A percentile compares a stretch with the other conserved stretches of the same genome.
phyloP scores from a whole-genome alignment of 2,797 vertebrate species.

The Sphaeramia orbicularis region DNA sequence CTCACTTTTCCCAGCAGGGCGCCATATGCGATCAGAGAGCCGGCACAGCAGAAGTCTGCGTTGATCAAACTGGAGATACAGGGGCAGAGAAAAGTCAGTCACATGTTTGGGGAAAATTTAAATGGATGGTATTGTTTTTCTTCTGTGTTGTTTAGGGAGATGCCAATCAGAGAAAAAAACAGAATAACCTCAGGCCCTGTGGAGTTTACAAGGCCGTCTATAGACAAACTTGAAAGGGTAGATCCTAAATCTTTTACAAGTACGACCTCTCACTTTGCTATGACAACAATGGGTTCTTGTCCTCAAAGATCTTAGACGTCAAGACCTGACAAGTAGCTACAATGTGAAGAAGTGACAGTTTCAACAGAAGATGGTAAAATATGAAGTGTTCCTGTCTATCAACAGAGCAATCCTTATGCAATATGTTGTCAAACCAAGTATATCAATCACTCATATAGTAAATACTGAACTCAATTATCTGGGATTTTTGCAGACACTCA shows the following conservation, averaged over 20 bases:
- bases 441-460: neutral
- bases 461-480: neutral
- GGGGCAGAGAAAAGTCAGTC: neutral
- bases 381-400: neutral
- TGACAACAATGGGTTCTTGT: neutral
- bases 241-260: neutral
- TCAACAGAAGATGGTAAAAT: neutral
- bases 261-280: neutral
- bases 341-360: neutral
- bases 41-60: conserved; percentile 95
- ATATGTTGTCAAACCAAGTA: neutral
- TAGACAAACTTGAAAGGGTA: neutral
- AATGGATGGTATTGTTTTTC: no score
- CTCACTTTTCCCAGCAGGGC: conserved; percentile 95
- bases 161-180: no score
- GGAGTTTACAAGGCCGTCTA: neutral
- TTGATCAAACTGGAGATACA: conserved; percentile 90
- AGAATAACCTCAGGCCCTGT: no score
- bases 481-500: conserved; percentile 61
- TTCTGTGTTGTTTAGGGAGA: no score
- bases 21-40: conserved; percentile 93
- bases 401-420: neutral
- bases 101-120: no score
- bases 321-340: neutral
- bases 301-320: neutral